Base-by-base conservation (phyloP, 1,140 invertebrate species). In the Drosophila trapezifrons region DNA sequence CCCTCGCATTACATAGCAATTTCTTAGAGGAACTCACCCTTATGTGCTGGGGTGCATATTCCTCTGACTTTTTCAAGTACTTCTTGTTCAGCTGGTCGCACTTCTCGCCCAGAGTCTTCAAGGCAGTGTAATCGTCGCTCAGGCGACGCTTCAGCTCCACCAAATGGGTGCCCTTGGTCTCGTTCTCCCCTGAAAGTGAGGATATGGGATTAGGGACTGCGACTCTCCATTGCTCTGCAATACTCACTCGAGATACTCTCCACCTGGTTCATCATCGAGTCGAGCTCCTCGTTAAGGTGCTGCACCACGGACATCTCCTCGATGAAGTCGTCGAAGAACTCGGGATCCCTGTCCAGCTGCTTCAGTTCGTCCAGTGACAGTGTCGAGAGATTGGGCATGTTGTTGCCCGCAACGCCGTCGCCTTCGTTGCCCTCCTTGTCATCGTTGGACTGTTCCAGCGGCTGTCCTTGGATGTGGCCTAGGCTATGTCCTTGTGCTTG, bases 1-100 rank as follows among this genome's bases (percentile, higher is more conserved):
- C 13, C 17, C 29, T 8, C 3, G 4, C 17, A 51, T 51, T 52
- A 9, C 25, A 32, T 1, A 10, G 6, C 49, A 52, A 35, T 2
- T 32, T 35, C 6, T 13, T 25, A 18, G 32, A 35, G 10, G 32
- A 12, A 43, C 93, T 94, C 86, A 96, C 95, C 80, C 95, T 94
- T 69, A 97, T 96, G 74, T 95, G 94, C 73, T 95, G 94, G 0
- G 96, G 96, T 13, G 95, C 94, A 83, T 95, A 96, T 73, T 94
- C 94, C 63, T 96, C 95, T 0, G 95, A 95, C 45, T 96, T 91
- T 78, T 94, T 94, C 76, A 95, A 94, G 80, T 96, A 96, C 70
- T 94, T 94, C 76, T 93, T 92, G 81, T 95, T 95, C 9, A 96
- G 79, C 69, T 93, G 92, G 81, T 96, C 96, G 81, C 95, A 96